phyloP scores from a whole-genome alignment of 2,888 invertebrate genomes.

The Stenichneumon culpator region DNA sequence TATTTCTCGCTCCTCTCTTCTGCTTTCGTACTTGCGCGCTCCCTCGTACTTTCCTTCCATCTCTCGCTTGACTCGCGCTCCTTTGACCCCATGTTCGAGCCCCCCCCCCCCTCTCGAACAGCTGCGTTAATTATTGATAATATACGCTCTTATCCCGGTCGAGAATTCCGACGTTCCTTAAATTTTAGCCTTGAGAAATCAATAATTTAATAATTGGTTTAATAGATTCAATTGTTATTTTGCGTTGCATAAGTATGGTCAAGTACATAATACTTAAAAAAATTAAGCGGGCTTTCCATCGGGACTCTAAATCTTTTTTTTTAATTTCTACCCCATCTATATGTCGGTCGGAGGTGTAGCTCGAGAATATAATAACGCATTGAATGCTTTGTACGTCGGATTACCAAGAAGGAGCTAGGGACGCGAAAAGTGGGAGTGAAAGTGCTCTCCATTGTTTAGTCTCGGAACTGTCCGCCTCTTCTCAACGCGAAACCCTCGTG shows the following conservation, averaged over 20 bases:
- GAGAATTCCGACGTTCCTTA: not conserved
- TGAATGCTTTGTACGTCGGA: not conserved
- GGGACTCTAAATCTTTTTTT: not conserved
- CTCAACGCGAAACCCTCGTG: slow-evolving; percentile 60
- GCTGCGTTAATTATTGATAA: slow-evolving; percentile 53
- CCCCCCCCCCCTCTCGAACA: slow-evolving; percentile 18
- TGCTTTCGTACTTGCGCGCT: not conserved
- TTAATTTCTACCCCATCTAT: not conserved
- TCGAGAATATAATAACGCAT: not conserved
- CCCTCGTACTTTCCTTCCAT: not conserved
- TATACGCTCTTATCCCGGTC: not conserved
- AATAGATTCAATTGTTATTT: not conserved
- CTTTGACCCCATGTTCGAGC: slow-evolving; percentile 33
- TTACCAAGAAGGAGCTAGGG: not conserved
- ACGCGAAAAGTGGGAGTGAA: slow-evolving; percentile 74
- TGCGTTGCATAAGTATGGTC: not conserved
- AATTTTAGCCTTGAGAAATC: not conserved
- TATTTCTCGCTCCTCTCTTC: slow-evolving; percentile 52
- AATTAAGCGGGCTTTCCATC: too few species aligned
- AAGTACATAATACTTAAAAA: too few species aligned
- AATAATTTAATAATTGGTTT: not conserved
- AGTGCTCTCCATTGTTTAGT: slow-evolving; percentile 79
- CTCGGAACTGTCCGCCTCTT: slow-evolving; percentile 75
- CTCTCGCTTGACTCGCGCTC: slow-evolving; percentile 26
- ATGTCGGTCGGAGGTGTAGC: not conserved